Percentiles rank a stretch among this genome's conserved stretches.
Evolutionary conservation across 35 echinoderm and acorn worm species (phyloP).

Genomic region (Holothuria glaberrima): DNA sequence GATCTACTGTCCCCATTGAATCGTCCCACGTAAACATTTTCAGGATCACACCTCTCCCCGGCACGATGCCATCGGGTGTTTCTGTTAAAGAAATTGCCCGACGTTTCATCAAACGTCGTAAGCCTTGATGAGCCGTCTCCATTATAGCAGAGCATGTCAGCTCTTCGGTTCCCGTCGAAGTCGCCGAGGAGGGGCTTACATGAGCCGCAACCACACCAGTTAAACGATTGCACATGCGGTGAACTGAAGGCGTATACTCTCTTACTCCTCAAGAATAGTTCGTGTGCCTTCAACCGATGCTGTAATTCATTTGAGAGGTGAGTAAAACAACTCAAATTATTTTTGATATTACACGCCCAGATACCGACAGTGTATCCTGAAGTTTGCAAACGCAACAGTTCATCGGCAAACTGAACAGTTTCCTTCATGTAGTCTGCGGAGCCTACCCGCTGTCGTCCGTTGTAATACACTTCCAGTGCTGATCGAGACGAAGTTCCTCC

Average conservation of each 20-base stretch:
- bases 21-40: slow-evolving; percentile 15
- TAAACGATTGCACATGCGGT: background rate
- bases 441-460: background rate
- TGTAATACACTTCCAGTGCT: background rate
- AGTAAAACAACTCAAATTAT: slow-evolving; percentile 52
- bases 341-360: slow-evolving; percentile 36
- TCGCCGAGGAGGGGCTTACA: slow-evolving; percentile 46
- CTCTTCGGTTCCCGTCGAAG: slow-evolving; percentile 39
- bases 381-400: slow-evolving; percentile 14
- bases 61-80: slow-evolving; percentile 10
- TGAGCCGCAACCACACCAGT: slow-evolving; percentile 23
- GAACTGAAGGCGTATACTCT: slow-evolving; percentile 18
- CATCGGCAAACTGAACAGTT: slow-evolving; percentile 33
- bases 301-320: background rate
- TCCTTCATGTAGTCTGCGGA: slow-evolving; percentile 26
- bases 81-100: background rate
- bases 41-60: background rate
- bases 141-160: slow-evolving; percentile 46
- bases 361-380: slow-evolving; percentile 32
- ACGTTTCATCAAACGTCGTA: background rate
- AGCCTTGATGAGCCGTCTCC: slow-evolving; percentile 1
- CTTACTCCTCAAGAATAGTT: slow-evolving; percentile 13
- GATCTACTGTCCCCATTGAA: slow-evolving; percentile 28
- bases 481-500: background rate
- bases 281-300: background rate